Conservation (phyloP, 2,888 invertebrate species). For the Lasiommata megera region DNA sequence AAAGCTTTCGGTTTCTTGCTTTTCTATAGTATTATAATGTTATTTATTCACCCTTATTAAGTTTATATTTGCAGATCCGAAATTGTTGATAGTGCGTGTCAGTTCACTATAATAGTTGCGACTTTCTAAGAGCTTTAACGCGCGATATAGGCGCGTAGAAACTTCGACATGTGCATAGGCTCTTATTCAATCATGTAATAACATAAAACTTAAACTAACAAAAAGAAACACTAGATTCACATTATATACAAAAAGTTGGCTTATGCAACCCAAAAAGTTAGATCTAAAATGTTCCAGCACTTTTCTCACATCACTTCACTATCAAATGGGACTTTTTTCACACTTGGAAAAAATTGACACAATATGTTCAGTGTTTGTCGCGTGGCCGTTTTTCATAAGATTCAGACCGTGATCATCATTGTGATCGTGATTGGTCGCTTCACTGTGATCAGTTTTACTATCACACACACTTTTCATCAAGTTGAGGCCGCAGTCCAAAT, state of each 20-base stretch:
- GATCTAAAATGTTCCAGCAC: slow-evolving; percentile 8
- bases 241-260: slow-evolving; percentile 6
- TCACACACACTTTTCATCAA: slow-evolving; percentile 29
- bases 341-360: slow-evolving; percentile 10
- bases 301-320: not conserved
- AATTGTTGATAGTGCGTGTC: no score
- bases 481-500: slow-evolving; percentile 25
- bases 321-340: slow-evolving; percentile 2
- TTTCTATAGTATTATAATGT: no score
- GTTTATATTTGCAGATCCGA: no score
- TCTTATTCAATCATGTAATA: not conserved
- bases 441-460: slow-evolving; percentile 18
- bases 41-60: no score
- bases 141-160: no score
- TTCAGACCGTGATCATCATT: slow-evolving; percentile 12
- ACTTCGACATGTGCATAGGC: no score
- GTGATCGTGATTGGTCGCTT: not conserved
- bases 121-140: no score
- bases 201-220: not conserved
- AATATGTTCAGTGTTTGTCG: slow-evolving; percentile 15
- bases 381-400: slow-evolving; percentile 32
- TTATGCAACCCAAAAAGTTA: slow-evolving; percentile 1
- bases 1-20: no score
- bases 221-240: slow-evolving; percentile 8
- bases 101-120: no score